A percentile compares a stretch with the other conserved stretches of the same genome.
Conservation (phyloP, 2,797 vertebrate species). For the Cichlasoma orientale region DNA sequence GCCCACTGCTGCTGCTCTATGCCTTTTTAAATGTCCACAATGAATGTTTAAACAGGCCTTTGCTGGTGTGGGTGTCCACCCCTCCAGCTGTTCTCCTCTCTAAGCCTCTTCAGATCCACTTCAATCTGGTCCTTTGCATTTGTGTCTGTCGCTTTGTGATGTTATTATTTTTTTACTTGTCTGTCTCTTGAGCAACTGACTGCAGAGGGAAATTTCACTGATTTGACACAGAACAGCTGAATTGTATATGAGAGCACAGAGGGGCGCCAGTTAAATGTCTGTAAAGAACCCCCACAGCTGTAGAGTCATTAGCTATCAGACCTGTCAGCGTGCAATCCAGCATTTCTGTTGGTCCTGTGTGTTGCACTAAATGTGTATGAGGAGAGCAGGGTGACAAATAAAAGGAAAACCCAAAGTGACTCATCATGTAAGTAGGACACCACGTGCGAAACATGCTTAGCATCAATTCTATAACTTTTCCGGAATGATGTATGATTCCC, state of each 20-base stretch:
- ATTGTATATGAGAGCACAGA: slow-evolving; percentile 15
- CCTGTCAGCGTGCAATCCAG: background rate
- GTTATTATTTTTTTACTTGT: slow-evolving; percentile 51
- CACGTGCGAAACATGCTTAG: too few relatives aligned
- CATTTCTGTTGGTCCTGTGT: background rate
- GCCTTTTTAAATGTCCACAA: slow-evolving; percentile 68
- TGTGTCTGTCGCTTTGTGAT: slow-evolving; percentile 39
- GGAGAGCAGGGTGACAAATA: background rate
- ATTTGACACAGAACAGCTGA: slow-evolving; percentile 24
- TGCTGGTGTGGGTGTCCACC: slow-evolving; percentile 52
- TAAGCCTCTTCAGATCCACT: slow-evolving; percentile 68
- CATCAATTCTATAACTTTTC: background rate
- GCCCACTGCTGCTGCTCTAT: slow-evolving; percentile 43
- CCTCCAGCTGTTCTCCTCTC: slow-evolving; percentile 57
- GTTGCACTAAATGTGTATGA: background rate
- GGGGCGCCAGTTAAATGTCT: background rate
- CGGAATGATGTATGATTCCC: background rate
- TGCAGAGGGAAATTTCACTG: slow-evolving; percentile 13
- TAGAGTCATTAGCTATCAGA: slow-evolving; percentile 22
- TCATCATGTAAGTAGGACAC: background rate
- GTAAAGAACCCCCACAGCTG: slow-evolving; percentile 18
- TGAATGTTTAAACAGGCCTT: slow-evolving; percentile 73
- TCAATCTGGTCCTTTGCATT: slow-evolving; percentile 41
- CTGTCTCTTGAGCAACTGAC: slow-evolving; percentile 42
- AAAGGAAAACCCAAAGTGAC: background rate